These are phyloP conservation scores for Limnephilus marmoratus DNA, from an alignment of 2,888 invertebrate species.

Conservation along the genomic window DNA sequence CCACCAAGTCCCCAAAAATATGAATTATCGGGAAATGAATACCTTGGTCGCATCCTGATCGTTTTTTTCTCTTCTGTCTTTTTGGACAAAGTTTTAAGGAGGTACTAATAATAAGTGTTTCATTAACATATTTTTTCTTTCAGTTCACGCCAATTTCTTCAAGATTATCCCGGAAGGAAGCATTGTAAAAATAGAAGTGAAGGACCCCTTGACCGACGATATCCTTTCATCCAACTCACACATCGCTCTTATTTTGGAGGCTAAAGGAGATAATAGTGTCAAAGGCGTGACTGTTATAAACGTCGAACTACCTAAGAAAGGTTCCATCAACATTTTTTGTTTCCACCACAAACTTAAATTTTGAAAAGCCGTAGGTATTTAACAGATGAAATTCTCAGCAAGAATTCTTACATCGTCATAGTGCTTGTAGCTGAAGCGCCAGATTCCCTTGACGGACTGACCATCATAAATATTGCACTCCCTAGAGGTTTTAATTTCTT, in stretches of 20 bases:
- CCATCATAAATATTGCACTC: background rate
- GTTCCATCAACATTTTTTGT: background rate
- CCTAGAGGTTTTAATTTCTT: background rate
- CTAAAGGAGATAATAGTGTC: background rate
- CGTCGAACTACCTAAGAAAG: background rate
- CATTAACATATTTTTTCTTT: background rate
- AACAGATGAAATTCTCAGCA: background rate
- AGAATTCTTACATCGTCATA: slow-evolving; percentile 17
- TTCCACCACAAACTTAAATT: background rate
- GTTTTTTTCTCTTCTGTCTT: too few species aligned
- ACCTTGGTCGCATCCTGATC: too few species aligned
- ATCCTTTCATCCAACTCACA: slow-evolving; percentile 16
- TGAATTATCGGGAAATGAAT: too few species aligned
- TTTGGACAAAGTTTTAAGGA: too few species aligned
- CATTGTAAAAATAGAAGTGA: slow-evolving; percentile 66
- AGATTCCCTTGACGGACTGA: background rate
- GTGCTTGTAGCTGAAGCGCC: slow-evolving; percentile 12
- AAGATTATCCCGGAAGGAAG: slow-evolving; percentile 1
- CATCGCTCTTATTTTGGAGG: background rate
- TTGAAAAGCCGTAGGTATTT: background rate
- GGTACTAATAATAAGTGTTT: too few species aligned
- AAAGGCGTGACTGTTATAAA: background rate
- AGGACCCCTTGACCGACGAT: slow-evolving; percentile 23
- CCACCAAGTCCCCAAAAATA: too few species aligned
- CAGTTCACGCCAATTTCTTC: background rate